These are phyloP conservation scores for Chaetodon trifascialis DNA, from an alignment of 2,113 vertebrate species.

Conservation along the genomic window DNA sequence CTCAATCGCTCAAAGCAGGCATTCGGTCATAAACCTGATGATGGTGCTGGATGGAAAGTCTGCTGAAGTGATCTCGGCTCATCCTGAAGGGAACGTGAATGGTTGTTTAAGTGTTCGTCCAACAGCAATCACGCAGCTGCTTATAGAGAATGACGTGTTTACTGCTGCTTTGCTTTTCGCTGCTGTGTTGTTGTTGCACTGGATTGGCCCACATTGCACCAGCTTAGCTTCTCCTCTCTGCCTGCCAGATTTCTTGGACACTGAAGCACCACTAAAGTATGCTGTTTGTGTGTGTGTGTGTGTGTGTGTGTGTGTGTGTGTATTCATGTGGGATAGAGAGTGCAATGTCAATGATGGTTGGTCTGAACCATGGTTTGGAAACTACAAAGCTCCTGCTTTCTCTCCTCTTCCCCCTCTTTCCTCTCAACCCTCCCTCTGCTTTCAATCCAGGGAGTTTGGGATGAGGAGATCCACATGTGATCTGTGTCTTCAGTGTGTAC, in stretches of 20 bases:
- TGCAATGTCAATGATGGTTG: background rate
- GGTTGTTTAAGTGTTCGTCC: background rate
- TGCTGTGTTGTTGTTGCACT: constrained; percentile 10
- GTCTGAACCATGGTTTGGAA: background rate
- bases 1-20: too few species aligned
- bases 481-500: background rate
- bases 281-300: constrained; percentile 24
- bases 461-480: background rate
- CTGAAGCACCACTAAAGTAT: constrained; percentile 6
- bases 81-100: too few species aligned
- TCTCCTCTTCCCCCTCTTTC: background rate
- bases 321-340: background rate
- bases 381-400: background rate
- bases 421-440: background rate
- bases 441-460: background rate
- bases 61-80: too few species aligned
- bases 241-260: constrained; percentile 8
- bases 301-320: constrained; percentile 7
- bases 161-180: background rate
- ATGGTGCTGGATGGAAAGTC: too few species aligned
- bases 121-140: background rate
- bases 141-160: background rate
- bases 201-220: constrained; percentile 15
- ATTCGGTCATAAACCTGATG: background rate
- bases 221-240: constrained; percentile 16